Base-by-base conservation (phyloP, 2,113 vertebrate genomes). In the Calypte anna region DNA sequence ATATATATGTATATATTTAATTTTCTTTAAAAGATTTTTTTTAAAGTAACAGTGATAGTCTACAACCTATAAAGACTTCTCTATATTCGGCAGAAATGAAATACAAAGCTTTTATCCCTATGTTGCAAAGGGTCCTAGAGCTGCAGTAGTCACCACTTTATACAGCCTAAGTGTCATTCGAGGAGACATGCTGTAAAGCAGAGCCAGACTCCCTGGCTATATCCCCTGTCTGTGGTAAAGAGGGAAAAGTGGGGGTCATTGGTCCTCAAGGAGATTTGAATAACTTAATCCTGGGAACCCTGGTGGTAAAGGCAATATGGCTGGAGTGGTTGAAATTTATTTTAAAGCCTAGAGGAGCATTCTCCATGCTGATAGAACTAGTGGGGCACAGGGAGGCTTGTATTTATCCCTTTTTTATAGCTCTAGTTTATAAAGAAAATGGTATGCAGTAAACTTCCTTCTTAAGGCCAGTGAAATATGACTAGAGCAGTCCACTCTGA, bases 61-160 rank as follows among this genome's bases (percentile, higher is more conserved):
- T 28, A 22, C 2, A 43, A 31, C 61, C 31, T 72, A 25, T 63
- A 55, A 43, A 62, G 27, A n/a, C 6, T 72, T 79, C 23, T 72
- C 31, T 61, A 44, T 9, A 38, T 62, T 30, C 81, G 36, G 36
- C 27, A 74, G 59, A 81, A 96, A 80, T 51, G 68, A 73, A 95
- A 88, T 83, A 14, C 46, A 44, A 73, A 69, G 7, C 40, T 30
- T 73, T 82, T 82, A 69, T 54, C 8, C 19, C 27, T 61, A 3
- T 62, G 73, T 58, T 80, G 50, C n/a, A 74, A 80, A 73, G 24
- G 19, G 12, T 51, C 51, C 40, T 77, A 24, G 46, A 77, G 36
- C 36, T 77, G 44, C 40, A 66, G 27, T 70, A 77, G 70, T 44
- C 55, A 40, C 61, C 63, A 54, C 12, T 61, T 74, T 43, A 53